These are phyloP conservation scores for Triplophysa rosa DNA, from an alignment of 2,113 vertebrate species.

Conservation along the genomic window DNA sequence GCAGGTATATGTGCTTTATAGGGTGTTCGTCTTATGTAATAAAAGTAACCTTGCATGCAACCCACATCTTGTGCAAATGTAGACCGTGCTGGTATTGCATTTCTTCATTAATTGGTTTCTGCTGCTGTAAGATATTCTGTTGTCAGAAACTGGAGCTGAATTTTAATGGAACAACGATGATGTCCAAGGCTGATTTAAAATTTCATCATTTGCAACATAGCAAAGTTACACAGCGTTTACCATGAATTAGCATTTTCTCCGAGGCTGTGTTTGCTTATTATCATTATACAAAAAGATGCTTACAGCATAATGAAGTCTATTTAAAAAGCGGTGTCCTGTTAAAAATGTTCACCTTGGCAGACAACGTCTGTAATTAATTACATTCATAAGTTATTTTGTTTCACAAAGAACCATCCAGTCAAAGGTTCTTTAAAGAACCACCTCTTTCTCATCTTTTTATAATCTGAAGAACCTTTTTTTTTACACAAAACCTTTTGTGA, in stretches of 20 bases:
- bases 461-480: too few species aligned
- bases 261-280: background rate
- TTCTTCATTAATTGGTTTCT: conserved; percentile 34
- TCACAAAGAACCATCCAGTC: too few species aligned
- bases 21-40: background rate
- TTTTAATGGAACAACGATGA: conserved; percentile 9
- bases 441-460: too few species aligned
- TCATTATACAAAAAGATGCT: background rate
- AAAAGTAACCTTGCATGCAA: conserved; percentile 20
- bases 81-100: background rate
- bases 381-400: background rate
- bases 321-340: too few species aligned
- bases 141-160: conserved; percentile 24
- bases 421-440: too few species aligned
- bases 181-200: conserved; percentile 1
- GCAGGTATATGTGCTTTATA: background rate
- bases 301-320: background rate
- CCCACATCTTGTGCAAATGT: background rate
- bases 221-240: background rate
- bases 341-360: background rate
- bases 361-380: background rate
- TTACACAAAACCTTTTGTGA: too few species aligned
- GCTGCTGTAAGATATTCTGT: conserved; percentile 25
- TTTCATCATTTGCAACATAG: background rate
- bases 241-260: conserved; percentile 4